phyloP scores from a whole-genome alignment of 1,140 invertebrate species.

The Brachionus manjavacas region DNA sequence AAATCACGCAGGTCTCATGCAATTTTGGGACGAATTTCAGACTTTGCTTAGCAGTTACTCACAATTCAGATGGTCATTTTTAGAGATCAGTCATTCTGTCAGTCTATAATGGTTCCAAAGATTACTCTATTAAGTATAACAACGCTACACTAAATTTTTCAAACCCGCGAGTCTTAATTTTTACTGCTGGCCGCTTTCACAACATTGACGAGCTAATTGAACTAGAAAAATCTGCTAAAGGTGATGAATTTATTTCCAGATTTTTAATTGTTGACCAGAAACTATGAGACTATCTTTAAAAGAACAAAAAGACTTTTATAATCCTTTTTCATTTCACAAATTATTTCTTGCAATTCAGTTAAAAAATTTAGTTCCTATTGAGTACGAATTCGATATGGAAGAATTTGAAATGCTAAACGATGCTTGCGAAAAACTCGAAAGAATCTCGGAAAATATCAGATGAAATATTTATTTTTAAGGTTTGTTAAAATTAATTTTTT shows the following conservation, averaged over 20 bases:
- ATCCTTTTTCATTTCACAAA: neutral
- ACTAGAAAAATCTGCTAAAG: neutral
- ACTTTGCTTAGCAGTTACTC: neutral
- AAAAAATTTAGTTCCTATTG: neutral
- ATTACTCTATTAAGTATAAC: neutral
- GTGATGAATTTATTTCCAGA: neutral
- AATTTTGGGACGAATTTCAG: neutral
- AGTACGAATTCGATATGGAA: neutral
- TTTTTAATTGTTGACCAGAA: neutral
- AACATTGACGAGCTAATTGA: neutral
- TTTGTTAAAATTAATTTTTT: neutral
- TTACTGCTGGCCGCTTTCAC: neutral
- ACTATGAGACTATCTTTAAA: neutral
- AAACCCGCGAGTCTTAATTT: neutral
- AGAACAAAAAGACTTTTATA: neutral
- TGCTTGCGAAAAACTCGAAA: neutral
- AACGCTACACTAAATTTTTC: neutral
- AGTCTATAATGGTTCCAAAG: too few species aligned
- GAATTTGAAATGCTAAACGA: neutral
- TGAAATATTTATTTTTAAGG: neutral
- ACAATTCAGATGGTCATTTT: neutral
- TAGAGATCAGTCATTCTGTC: too few species aligned
- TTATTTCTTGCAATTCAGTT: neutral
- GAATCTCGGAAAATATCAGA: neutral
- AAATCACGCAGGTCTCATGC: constrained; percentile 1